Evolutionary conservation across 2,113 vertebrate species (phyloP).

Genomic region (Elanus axillaris): DNA sequence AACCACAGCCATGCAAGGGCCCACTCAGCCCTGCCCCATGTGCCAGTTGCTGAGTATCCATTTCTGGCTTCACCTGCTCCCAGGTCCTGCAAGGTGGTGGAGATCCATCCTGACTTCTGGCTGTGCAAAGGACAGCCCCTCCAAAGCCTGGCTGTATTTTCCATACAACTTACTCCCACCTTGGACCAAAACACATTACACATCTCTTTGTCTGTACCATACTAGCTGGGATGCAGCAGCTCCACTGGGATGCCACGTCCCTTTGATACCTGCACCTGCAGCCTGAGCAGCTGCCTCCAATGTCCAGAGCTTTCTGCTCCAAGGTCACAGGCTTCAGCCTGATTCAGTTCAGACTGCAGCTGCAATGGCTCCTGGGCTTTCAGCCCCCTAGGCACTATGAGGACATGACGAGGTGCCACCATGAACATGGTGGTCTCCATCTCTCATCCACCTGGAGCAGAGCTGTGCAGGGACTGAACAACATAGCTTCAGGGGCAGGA

Average conservation of each 20-base stretch:
- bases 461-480: background rate
- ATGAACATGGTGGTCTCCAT: background rate
- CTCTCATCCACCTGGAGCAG: background rate
- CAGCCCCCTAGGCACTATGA: background rate
- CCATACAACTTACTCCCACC: background rate
- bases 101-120: background rate
- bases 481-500: background rate
- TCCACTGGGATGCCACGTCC: fast-evolving
- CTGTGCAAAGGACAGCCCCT: background rate
- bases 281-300: background rate
- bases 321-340: background rate
- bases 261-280: background rate
- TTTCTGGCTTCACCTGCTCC: background rate
- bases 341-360: background rate
- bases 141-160: background rate
- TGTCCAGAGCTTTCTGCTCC: background rate
- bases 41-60: fast-evolving
- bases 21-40: background rate
- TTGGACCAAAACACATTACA: background rate
- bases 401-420: background rate
- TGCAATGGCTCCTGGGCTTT: background rate
- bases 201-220: background rate
- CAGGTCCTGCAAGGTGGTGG: background rate
- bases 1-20: fast-evolving
- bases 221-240: background rate